Conservation (phyloP, 1,140 invertebrate species). For the Drosophila lini region DNA sequence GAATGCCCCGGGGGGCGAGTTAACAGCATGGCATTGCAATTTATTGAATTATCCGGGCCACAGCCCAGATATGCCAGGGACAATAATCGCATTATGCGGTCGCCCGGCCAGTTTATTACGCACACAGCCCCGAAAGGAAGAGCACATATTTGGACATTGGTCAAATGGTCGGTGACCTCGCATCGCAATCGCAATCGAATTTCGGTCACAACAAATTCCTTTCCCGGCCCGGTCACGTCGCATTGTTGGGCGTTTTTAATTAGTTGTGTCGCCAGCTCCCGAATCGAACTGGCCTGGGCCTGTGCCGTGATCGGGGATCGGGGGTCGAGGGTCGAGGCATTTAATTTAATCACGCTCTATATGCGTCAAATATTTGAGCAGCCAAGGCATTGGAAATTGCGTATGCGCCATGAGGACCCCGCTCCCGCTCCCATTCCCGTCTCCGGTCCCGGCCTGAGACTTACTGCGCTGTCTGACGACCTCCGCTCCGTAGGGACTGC, state of each 20-base stretch:
- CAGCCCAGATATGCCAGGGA: constrained; percentile 49
- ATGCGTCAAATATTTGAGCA: constrained; percentile 77
- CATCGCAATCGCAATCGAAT: constrained; percentile 52
- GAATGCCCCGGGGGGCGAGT: constrained; percentile 42
- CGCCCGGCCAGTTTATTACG: constrained; percentile 41
- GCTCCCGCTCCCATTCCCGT: not conserved
- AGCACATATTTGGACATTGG: constrained; percentile 24
- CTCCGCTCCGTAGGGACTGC: constrained; percentile 35
- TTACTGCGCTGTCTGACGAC: constrained; percentile 34
- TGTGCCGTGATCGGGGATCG: not conserved
- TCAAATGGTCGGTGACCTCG: constrained; percentile 48
- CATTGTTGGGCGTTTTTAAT: constrained; percentile 75
- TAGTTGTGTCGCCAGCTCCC: constrained; percentile 67
- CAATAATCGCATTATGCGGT: constrained; percentile 73
- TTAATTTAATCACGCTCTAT: constrained; percentile 76
- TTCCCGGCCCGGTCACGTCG: constrained; percentile 43
- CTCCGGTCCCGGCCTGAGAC: constrained; percentile 11
- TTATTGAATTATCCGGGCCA: constrained; percentile 70
- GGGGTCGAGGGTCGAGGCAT: constrained; percentile 1
- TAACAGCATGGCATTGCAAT: constrained; percentile 68
- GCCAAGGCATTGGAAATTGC: constrained; percentile 67
- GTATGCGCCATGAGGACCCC: constrained; percentile 66
- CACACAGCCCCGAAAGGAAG: not conserved
- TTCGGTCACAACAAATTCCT: constrained; percentile 40
- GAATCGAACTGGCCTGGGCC: constrained; percentile 29